A percentile compares a stretch with the other conserved stretches of the same genome.
Conservation (phyloP, 2,888 invertebrate genomes). For the Icerya purchasi region DNA sequence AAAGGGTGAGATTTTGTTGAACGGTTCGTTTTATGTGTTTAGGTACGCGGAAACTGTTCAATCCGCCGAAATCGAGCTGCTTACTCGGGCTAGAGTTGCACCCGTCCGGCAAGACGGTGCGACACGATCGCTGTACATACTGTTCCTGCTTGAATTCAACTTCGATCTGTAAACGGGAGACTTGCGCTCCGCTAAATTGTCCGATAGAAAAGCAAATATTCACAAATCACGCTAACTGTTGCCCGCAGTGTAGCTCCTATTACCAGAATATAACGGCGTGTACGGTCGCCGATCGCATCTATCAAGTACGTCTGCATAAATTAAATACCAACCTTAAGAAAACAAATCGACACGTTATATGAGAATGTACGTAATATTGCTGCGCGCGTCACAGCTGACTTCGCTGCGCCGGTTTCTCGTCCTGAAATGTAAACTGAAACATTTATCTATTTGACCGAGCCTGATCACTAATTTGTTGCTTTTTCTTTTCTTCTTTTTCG, state of each 20-base stretch:
- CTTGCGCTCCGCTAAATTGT: conserved; percentile 81
- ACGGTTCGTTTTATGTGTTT: conserved; percentile 2
- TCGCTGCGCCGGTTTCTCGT: too few relatives aligned
- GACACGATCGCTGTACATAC: conserved; percentile 51
- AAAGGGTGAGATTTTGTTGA: not conserved
- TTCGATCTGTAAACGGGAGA: conserved; percentile 51
- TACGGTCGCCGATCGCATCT: conserved; percentile 37
- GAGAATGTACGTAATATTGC: too few relatives aligned
- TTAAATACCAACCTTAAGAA: too few relatives aligned
- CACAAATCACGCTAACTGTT: conserved; percentile 41
- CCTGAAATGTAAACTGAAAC: too few relatives aligned
- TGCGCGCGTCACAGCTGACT: too few relatives aligned
- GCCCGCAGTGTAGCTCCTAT: conserved; percentile 47
- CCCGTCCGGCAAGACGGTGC: conserved; percentile 38
- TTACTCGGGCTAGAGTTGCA: conserved; percentile 47
- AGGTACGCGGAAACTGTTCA: conserved; percentile 29
- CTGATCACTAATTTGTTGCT: too few relatives aligned
- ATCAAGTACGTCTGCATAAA: conserved; percentile 46
- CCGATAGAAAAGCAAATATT: conserved; percentile 44
- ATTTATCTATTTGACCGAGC: too few relatives aligned
- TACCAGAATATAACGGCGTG: conserved; percentile 47
- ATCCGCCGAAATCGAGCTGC: conserved; percentile 35
- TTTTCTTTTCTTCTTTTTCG: too few relatives aligned
- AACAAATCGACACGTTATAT: too few relatives aligned
- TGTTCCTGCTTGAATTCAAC: conserved; percentile 66